Percentiles rank a stretch among this genome's conserved stretches.
phyloP scores from a whole-genome alignment of 2,888 invertebrate species.

The Mesorhabditis sp. region DNA sequence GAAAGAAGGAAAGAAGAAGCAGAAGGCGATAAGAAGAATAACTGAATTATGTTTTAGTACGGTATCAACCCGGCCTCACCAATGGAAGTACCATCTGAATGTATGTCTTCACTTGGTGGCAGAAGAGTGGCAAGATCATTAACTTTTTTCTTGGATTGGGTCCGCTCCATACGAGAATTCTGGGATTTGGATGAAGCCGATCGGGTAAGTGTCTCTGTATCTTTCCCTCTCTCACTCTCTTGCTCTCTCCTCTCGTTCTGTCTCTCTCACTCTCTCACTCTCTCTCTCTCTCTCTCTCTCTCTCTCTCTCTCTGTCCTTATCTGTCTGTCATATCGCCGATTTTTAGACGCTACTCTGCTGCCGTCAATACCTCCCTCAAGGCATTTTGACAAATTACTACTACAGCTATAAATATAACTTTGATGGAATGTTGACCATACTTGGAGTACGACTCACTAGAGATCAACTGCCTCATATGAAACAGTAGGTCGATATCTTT shows the following conservation, averaged over 20 bases:
- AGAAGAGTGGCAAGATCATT: not conserved
- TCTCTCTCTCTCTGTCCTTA: too few species aligned
- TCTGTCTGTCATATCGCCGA: too few species aligned
- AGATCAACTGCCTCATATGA: not conserved
- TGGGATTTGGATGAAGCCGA: not conserved
- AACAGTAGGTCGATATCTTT: not conserved
- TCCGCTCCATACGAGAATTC: not conserved
- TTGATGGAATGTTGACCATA: constrained; percentile 1
- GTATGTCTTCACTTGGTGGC: not conserved
- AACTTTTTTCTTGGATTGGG: not conserved
- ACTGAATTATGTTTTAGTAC: too few species aligned
- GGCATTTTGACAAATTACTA: not conserved
- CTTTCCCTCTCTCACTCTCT: too few species aligned
- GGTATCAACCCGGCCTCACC: too few species aligned
- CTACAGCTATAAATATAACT: not conserved
- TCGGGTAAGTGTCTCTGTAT: not conserved
- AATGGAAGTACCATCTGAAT: too few species aligned
- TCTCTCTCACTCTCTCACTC: too few species aligned
- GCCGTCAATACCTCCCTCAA: constrained; percentile 4
- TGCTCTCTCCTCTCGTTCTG: too few species aligned
- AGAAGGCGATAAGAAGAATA: too few species aligned
- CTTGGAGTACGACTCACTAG: not conserved
- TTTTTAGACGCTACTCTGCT: constrained; percentile 1
- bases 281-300: too few species aligned
- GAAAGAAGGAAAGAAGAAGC: too few species aligned